phyloP scores from a whole-genome alignment of 2,888 invertebrate genomes.

The Caenorhabditis drosophilae region DNA sequence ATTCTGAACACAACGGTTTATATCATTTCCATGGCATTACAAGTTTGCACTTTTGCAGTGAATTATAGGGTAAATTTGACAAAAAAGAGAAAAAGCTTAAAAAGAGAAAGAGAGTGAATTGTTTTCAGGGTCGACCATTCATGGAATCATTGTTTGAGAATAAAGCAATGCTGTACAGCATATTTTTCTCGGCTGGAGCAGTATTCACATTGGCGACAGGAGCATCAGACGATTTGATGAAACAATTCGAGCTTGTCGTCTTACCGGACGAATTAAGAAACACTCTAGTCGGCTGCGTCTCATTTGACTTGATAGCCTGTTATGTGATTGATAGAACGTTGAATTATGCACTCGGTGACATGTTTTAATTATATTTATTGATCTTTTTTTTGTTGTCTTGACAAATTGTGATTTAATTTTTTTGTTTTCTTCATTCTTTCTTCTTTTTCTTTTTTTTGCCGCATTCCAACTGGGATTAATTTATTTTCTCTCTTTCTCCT shows the following conservation, averaged over 20 bases:
- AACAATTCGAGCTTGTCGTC: constrained; percentile 91
- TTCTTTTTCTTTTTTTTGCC: no score
- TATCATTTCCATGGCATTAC: constrained; percentile 93
- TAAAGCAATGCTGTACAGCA: constrained; percentile 87
- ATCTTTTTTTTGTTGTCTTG: no score
- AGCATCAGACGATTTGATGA: constrained; percentile 82
- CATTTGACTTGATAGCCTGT: constrained; percentile 85
- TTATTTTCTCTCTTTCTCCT: no score
- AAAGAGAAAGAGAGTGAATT: background rate
- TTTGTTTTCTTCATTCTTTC: no score
- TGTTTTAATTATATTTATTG: no score
- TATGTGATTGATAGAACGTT: constrained; percentile 78
- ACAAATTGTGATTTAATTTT: no score
- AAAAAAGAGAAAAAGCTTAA: no score
- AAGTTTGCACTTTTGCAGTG: constrained; percentile 96
- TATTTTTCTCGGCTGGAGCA: constrained; percentile 81
- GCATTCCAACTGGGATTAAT: no score
- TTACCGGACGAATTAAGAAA: constrained; percentile 86
- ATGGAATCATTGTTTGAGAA: constrained; percentile 96
- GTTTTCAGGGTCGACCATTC: constrained; percentile 90
- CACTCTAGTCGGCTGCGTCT: constrained; percentile 81
- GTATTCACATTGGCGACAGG: constrained; percentile 80
- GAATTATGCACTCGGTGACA: constrained; percentile 58
- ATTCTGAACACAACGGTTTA: constrained; percentile 97
- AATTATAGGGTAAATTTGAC: constrained; percentile 89